phyloP scores from a whole-genome alignment of 2,113 vertebrate genomes.

The Oncorhynchus mykiss region DNA sequence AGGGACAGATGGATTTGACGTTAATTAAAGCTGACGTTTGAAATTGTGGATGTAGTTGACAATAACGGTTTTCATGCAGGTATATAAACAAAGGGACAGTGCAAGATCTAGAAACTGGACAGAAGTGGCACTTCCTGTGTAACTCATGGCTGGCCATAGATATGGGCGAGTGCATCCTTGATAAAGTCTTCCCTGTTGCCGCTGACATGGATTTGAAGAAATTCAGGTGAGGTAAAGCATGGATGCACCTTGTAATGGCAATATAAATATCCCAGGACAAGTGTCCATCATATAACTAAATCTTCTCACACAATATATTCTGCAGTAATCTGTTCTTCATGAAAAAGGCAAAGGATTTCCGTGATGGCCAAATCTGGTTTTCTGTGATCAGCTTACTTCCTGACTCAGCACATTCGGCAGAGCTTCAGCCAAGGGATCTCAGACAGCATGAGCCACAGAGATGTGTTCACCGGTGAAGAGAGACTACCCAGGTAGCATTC shows the following conservation, averaged over 20 bases:
- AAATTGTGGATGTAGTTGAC: not conserved
- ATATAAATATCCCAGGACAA: not conserved
- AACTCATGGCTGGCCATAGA: slow-evolving; percentile 90
- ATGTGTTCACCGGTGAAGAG: slow-evolving; percentile 89
- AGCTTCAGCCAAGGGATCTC: slow-evolving; percentile 84
- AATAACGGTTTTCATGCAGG: slow-evolving; percentile 65
- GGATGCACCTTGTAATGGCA: not conserved
- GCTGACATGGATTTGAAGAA: slow-evolving; percentile 87
- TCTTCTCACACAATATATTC: not conserved
- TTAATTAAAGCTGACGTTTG: not conserved
- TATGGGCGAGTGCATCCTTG: slow-evolving; percentile 85
- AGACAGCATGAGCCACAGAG: slow-evolving; percentile 74
- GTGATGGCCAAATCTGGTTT: slow-evolving; percentile 92
- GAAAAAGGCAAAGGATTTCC: slow-evolving; percentile 90
- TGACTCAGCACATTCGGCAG: slow-evolving; percentile 85
- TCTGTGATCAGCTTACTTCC: slow-evolving; percentile 82
- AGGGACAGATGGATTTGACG: not conserved
- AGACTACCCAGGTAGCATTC: slow-evolving; percentile 77
- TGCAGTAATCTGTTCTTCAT: slow-evolving; percentile 89
- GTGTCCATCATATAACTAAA: not conserved
- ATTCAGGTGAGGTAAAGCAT: slow-evolving; percentile 84
- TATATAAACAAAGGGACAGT: slow-evolving; percentile 87
- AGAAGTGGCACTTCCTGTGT: slow-evolving; percentile 93
- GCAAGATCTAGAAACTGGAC: slow-evolving; percentile 83
- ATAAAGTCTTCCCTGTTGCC: slow-evolving; percentile 87